These are phyloP conservation scores for Halocynthia aurantium DNA, from an alignment of 23 tunicate genomes.

Conservation along the genomic window DNA sequence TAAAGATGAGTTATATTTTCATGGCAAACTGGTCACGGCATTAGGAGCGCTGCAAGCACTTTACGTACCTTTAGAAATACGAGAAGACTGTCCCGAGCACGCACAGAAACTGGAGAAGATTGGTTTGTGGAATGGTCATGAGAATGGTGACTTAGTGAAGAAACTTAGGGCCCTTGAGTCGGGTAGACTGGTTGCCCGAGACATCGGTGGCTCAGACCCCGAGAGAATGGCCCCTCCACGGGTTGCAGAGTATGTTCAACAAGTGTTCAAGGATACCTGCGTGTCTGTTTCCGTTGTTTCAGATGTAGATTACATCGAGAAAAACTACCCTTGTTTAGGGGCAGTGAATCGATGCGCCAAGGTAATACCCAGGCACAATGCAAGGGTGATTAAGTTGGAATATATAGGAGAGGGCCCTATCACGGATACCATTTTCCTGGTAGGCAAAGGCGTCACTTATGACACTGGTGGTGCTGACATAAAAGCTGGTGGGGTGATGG, in stretches of 20 bases:
- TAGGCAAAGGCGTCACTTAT: conserved; percentile 97
- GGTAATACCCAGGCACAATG: conserved; percentile 81
- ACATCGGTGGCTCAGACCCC: conserved; percentile 94
- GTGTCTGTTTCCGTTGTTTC: conserved; percentile 61
- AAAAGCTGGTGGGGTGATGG: conserved; percentile 99
- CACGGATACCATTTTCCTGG: conserved; percentile 79
- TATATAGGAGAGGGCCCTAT: conserved; percentile 86
- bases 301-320: conserved; percentile 56
- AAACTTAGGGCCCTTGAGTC: conserved; percentile 33
- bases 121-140: conserved; percentile 5
- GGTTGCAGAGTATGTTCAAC: conserved; percentile 65
- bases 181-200: conserved; percentile 64
- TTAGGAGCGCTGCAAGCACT: conserved; percentile 77
- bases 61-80: conserved; percentile 81
- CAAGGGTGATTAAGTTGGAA: conserved; percentile 75
- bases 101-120: conserved; percentile 35
- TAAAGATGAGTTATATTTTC: conserved; percentile 1
- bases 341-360: conserved; percentile 94
- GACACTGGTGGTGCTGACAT: conserved; percentile 99
- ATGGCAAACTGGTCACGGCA: conserved; percentile 58
- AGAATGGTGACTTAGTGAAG: not conserved
- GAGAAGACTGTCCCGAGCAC: conserved; percentile 72
- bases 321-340: conserved; percentile 89
- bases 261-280: conserved; percentile 33
- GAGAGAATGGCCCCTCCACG: conserved; percentile 98